Evolutionary conservation across 2,888 invertebrate species (phyloP).

Genomic region (Drosophila setosimentum): DNA sequence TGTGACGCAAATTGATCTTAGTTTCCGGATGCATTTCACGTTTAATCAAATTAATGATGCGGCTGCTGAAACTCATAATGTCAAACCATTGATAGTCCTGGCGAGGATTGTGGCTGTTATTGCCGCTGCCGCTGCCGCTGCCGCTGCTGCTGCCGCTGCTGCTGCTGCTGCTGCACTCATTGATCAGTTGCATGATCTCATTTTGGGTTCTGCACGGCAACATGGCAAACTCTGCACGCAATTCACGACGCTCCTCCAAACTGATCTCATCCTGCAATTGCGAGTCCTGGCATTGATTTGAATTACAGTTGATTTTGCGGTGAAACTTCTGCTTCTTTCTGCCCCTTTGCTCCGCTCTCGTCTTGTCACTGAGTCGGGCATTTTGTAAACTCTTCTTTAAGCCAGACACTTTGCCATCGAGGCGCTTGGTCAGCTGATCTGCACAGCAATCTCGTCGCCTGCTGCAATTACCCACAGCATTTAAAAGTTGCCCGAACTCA

Average conservation of each 20-base stretch:
- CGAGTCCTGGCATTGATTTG: background rate
- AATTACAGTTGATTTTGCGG: background rate
- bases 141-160: no score
- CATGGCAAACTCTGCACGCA: background rate
- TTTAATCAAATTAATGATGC: background rate
- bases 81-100: background rate
- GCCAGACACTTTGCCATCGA: background rate
- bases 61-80: background rate
- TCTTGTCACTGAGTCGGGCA: background rate
- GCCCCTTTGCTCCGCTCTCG: background rate
- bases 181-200: slow-evolving; percentile 1
- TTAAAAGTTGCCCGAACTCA: background rate
- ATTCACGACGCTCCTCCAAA: background rate
- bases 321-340: background rate
- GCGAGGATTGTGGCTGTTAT: background rate
- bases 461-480: background rate
- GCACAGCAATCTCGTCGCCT: background rate
- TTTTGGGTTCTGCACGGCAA: background rate
- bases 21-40: background rate
- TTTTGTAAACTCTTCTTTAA: background rate
- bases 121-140: background rate
- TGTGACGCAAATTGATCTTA: background rate
- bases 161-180: background rate
- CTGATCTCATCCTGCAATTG: background rate
- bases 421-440: background rate